Conservation (phyloP, 2,888 invertebrate species). For the Homarus gammarus region DNA sequence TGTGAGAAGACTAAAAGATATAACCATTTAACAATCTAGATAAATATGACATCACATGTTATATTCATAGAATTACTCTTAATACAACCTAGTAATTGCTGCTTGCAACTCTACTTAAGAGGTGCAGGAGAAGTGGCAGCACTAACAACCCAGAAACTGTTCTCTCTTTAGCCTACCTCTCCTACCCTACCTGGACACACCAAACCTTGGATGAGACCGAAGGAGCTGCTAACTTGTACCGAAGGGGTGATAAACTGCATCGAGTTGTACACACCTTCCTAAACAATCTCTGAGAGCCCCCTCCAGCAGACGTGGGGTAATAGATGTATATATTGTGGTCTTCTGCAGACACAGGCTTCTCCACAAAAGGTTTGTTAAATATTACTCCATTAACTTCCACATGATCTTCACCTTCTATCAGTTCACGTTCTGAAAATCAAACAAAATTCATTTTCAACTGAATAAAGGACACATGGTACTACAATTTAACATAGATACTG, state of each 20-base stretch:
- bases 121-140: neutral
- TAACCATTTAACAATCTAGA: neutral
- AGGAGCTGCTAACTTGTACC: conserved; percentile 19
- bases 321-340: conserved; percentile 99
- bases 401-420: conserved; percentile 97
- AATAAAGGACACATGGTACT: no score
- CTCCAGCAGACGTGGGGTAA: conserved; percentile 98
- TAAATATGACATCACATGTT: neutral
- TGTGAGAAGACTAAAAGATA: neutral
- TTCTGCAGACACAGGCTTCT: conserved; percentile 99
- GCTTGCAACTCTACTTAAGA: neutral
- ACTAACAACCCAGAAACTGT: conserved; percentile 8
- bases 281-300: conserved; percentile 97
- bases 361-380: conserved; percentile 99
- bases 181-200: conserved; percentile 27
- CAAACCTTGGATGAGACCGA: conserved; percentile 29
- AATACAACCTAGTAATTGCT: neutral
- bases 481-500: no score
- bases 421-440: conserved; percentile 88
- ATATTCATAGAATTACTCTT: neutral
- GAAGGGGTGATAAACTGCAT: conserved; percentile 29
- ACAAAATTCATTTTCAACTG: no score
- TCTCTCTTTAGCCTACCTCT: neutral
- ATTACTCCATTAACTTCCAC: conserved; percentile 97
- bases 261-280: conserved; percentile 86